A percentile compares a stretch with the other conserved stretches of the same genome.
These are phyloP conservation scores for Ictalurus punctatus DNA, from an alignment of 2,113 vertebrate species.

Conservation along the genomic window DNA sequence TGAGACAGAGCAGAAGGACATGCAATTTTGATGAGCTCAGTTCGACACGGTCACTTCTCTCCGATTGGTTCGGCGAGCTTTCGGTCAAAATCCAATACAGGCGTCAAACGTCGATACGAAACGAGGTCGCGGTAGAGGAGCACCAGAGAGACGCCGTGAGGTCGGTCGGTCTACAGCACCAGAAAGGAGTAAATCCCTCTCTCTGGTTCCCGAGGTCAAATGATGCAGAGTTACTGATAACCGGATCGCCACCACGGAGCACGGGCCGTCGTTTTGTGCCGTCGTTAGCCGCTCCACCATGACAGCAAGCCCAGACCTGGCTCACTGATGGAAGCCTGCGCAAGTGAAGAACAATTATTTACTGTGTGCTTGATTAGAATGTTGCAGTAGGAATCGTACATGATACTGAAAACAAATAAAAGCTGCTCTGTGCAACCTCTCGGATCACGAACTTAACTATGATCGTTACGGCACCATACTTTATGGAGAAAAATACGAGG, in stretches of 20 bases:
- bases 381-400: background rate
- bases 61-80: background rate
- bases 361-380: background rate
- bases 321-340: slow-evolving; percentile 75
- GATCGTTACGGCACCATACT: too few species aligned
- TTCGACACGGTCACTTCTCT: background rate
- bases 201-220: background rate
- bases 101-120: background rate
- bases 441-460: too few species aligned
- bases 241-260: background rate
- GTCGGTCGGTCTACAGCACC: background rate
- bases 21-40: background rate
- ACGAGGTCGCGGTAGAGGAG: background rate
- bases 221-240: background rate
- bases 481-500: too few species aligned
- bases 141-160: background rate
- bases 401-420: background rate
- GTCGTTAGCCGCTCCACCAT: slow-evolving; percentile 76
- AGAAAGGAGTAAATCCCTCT: background rate
- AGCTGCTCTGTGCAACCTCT: background rate
- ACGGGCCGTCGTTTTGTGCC: too few species aligned
- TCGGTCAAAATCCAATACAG: background rate
- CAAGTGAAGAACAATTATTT: background rate
- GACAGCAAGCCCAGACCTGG: slow-evolving; percentile 76
- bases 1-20: background rate